These are phyloP conservation scores for Pungitius pungitius DNA, from an alignment of 2,113 vertebrate species.

Conservation along the genomic window DNA sequence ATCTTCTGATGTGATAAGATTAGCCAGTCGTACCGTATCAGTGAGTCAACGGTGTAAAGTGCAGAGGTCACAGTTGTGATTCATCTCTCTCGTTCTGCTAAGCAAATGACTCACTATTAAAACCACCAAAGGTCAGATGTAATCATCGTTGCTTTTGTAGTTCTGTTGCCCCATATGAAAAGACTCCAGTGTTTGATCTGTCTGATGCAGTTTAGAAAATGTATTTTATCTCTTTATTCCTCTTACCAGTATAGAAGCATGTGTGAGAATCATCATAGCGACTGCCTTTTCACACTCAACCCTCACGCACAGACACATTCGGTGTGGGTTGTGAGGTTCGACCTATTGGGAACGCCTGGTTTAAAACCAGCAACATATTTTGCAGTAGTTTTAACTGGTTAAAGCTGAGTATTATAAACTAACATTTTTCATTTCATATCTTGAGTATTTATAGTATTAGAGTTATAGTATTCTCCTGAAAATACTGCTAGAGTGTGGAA, in stretches of 20 bases:
- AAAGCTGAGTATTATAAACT: too few relatives aligned
- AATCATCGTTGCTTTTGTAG: conserved; percentile 8
- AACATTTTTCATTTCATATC: too few relatives aligned
- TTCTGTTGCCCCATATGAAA: background rate
- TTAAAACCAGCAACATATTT: too few relatives aligned
- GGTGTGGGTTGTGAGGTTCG: too few relatives aligned
- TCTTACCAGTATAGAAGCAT: background rate
- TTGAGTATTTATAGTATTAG: too few relatives aligned
- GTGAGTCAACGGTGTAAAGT: conserved; percentile 13
- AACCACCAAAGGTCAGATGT: conserved; percentile 38
- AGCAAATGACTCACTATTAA: conserved; percentile 29
- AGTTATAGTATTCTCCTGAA: too few relatives aligned
- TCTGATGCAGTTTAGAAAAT: background rate
- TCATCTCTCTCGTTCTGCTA: conserved; percentile 14
- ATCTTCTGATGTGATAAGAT: background rate
- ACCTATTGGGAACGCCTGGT: too few relatives aligned
- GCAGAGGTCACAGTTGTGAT: conserved; percentile 39
- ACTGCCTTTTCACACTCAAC: background rate
- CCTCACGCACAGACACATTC: too few relatives aligned
- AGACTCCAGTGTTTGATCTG: background rate
- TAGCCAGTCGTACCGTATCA: background rate
- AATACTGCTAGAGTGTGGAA: too few relatives aligned
- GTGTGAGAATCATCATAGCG: background rate
- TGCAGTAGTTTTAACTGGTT: too few relatives aligned
- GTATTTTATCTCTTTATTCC: background rate